Evolutionary conservation across 1,140 invertebrate species (phyloP), one percentile per base, ranked within the genome.

Genomic region (Apis mellifera): DNA sequence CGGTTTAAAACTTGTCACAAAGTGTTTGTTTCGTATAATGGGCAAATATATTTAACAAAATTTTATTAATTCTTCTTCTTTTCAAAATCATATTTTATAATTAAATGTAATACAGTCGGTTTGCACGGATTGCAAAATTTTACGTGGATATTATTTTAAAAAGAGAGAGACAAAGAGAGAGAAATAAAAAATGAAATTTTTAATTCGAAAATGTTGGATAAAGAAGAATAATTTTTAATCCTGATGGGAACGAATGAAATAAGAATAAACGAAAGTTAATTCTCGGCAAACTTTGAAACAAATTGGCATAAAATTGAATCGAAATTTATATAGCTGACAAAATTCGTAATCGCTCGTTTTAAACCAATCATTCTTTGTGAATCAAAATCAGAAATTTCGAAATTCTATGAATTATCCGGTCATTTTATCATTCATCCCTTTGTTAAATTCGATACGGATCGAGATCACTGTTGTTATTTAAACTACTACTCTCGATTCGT

Each of bases 341-440:
- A 59, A 78, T 62, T 59, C 59, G 50, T 71, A 71, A 11, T 2
- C 55, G 48, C 13, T 12, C 15, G 17, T 48, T 52, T 17, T 42
- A 60, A n/a, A 60, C 42, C 50, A 70, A 69, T 70, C 76, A 52
- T 78, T 26, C 32, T 19, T 69, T 21, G 23, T 19, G 54, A 60
- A 71, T 69, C n/a, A 60, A 68, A 77, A 50, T 55, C 21, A n/a
- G 42, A n/a, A 78, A 78, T 78, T 70, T 23, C 21, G 21, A 17
- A 23, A 68, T 1, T n/a, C 13, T 21, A 13, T 68, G 21, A 23
- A 50, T 13, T 8, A 68, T 23, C 19, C 21, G 11, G 9, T 48
- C 17, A 8, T 68, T 68, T n/a, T 48, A 50, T 50, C 9, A 15
- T 68, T 50, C 12, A 1, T 21, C 42, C 21, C 48, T 50, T 68